phyloP scores from a whole-genome alignment of 2,113 vertebrate genomes.

The Tonatia bakeri region DNA sequence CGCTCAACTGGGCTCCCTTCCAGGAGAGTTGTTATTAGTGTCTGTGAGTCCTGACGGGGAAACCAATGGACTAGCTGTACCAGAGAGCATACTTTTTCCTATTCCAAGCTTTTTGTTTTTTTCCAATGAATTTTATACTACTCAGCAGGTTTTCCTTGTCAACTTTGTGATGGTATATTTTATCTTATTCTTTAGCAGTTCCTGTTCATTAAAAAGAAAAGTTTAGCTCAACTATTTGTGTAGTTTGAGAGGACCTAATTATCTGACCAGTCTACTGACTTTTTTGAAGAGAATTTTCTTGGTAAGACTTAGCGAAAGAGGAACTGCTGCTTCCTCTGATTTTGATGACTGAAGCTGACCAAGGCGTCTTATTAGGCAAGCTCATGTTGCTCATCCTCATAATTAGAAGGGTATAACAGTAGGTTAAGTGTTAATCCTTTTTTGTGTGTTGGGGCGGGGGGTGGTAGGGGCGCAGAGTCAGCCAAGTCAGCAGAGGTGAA shows the following conservation, averaged over 20 bases:
- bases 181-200: constrained; percentile 4
- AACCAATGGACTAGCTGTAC: neutral
- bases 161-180: neutral
- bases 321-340: neutral
- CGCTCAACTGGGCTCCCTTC: neutral
- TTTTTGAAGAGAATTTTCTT: neutral
- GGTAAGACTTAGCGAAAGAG: neutral
- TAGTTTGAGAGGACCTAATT: neutral
- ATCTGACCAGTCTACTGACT: neutral
- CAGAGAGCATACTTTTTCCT: neutral
- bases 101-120: neutral
- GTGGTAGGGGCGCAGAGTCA: too few species aligned
- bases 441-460: too few species aligned
- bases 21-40: neutral
- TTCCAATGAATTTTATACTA: neutral
- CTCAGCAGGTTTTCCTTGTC: neutral
- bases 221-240: neutral
- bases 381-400: neutral
- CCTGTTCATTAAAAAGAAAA: neutral
- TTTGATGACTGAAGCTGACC: neutral
- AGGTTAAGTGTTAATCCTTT: neutral
- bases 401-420: neutral
- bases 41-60: neutral
- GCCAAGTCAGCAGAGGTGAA: neutral
- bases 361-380: neutral